Evolutionary conservation across 2,888 invertebrate genomes (phyloP).

Genomic region (Noctua comes): DNA sequence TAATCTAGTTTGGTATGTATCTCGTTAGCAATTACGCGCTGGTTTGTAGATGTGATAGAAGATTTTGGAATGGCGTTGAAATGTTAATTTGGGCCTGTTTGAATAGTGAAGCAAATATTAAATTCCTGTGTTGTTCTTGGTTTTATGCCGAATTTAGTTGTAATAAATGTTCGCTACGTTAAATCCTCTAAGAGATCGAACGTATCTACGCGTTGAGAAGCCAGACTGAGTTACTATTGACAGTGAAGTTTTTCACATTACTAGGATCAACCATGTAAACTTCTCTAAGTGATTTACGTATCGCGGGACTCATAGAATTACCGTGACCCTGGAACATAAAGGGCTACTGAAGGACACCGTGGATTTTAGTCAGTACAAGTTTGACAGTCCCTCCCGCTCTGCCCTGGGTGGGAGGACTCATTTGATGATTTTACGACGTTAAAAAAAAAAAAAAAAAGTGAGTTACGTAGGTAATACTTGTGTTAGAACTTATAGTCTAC

Average conservation of each 20-base stretch:
- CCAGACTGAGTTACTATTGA: not conserved
- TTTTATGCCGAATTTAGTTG: not conserved
- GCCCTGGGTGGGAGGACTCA: too few relatives aligned
- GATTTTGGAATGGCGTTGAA: slow-evolving; percentile 30
- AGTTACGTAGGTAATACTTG: too few relatives aligned
- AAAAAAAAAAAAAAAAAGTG: too few relatives aligned
- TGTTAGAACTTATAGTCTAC: not conserved
- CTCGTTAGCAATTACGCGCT: slow-evolving; percentile 47
- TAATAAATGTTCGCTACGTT: slow-evolving; percentile 6
- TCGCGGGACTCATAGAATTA: too few relatives aligned
- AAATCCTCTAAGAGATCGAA: not conserved
- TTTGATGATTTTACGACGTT: too few relatives aligned
- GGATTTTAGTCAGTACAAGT: too few relatives aligned
- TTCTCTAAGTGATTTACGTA: not conserved
- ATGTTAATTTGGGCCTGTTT: slow-evolving; percentile 39
- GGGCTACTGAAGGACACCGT: too few relatives aligned
- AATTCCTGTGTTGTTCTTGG: not conserved
- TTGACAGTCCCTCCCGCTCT: too few relatives aligned
- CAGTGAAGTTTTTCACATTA: not conserved
- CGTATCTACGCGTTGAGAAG: not conserved
- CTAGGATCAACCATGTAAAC: not conserved
- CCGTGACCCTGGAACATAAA: too few relatives aligned
- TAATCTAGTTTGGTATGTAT: slow-evolving; percentile 46
- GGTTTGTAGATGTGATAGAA: slow-evolving; percentile 17
- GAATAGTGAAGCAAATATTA: slow-evolving; percentile 15